These are phyloP conservation scores for Datnioides undecimradiatus DNA, from an alignment of 2,113 vertebrate species.

Conservation along the genomic window DNA sequence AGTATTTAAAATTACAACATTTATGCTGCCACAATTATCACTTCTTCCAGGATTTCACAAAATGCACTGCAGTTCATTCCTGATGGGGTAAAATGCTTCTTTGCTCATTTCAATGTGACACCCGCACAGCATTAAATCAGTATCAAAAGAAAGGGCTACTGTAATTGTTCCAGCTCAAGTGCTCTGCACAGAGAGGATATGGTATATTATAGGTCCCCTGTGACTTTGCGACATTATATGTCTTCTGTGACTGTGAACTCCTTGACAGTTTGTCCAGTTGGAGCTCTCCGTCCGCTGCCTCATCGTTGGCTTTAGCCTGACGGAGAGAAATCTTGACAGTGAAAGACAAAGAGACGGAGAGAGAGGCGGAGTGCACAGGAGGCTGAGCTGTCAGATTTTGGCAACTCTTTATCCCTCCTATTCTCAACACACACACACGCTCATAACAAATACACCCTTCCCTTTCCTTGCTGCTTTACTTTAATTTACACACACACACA, in stretches of 20 bases:
- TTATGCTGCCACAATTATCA: background rate
- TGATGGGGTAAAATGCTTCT: background rate
- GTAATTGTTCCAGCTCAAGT: constrained; percentile 11
- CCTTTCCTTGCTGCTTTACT: constrained; percentile 24
- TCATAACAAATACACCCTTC: constrained; percentile 23
- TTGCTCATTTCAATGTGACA: background rate
- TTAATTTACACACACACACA: constrained; percentile 15
- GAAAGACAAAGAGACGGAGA: constrained; percentile 49
- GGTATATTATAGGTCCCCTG: background rate
- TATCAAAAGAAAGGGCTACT: constrained; percentile 4
- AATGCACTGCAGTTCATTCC: constrained; percentile 13
- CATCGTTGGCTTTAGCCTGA: constrained; percentile 44
- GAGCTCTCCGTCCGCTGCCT: constrained; percentile 13
- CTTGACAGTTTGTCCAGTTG: constrained; percentile 52
- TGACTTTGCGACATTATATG: constrained; percentile 28
- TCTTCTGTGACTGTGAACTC: constrained; percentile 30
- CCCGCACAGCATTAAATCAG: constrained; percentile 5
- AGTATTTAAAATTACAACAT: constrained; percentile 21
- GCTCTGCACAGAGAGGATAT: background rate
- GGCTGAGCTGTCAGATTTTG: constrained; percentile 60
- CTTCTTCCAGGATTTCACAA: background rate
- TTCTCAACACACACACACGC: constrained; percentile 23
- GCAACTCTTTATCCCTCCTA: constrained; percentile 35
- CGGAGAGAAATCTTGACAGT: constrained; percentile 47
- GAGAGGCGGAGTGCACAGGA: constrained; percentile 33